Conservation (phyloP, 2,888 invertebrate genomes). For the Tubulanus polymorphus region DNA sequence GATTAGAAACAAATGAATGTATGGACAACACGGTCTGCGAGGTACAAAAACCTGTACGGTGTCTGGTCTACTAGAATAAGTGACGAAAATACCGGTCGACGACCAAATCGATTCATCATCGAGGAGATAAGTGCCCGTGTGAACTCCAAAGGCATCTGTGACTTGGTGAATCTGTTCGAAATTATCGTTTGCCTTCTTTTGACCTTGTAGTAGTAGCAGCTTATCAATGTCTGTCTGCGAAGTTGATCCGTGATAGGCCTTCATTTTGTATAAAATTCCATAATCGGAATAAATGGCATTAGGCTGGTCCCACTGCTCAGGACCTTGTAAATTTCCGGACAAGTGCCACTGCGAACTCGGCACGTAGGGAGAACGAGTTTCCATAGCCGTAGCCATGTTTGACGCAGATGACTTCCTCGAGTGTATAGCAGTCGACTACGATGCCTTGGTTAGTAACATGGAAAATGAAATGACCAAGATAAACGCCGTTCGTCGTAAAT, state of each 20-base stretch:
- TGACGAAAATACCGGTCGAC: neutral
- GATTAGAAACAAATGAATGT: neutral
- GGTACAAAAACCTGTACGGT: neutral
- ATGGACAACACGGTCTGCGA: neutral
- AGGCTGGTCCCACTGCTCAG: slow-evolving; percentile 1
- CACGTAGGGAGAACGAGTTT: neutral
- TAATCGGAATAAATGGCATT: neutral
- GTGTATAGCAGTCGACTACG: neutral
- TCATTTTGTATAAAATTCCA: neutral
- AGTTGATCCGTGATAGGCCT: slow-evolving; percentile 1
- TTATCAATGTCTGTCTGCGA: neutral
- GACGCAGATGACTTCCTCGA: neutral
- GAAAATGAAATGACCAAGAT: slow-evolving; percentile 1
- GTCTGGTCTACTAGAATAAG: neutral
- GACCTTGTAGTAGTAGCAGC: neutral
- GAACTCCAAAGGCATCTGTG: slow-evolving; percentile 1
- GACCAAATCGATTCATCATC: neutral
- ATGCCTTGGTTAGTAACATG: neutral
- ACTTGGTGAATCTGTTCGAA: slow-evolving; percentile 1
- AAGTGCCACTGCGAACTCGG: neutral
- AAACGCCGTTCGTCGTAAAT: neutral
- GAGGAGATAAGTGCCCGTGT: neutral
- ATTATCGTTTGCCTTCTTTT: neutral
- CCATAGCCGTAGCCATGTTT: neutral
- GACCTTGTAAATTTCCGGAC: slow-evolving; percentile 2